A percentile compares a stretch with the other conserved stretches of the same genome.
phyloP scores from a whole-genome alignment of 2,113 vertebrate species.

The Lepisosteus oculatus region DNA sequence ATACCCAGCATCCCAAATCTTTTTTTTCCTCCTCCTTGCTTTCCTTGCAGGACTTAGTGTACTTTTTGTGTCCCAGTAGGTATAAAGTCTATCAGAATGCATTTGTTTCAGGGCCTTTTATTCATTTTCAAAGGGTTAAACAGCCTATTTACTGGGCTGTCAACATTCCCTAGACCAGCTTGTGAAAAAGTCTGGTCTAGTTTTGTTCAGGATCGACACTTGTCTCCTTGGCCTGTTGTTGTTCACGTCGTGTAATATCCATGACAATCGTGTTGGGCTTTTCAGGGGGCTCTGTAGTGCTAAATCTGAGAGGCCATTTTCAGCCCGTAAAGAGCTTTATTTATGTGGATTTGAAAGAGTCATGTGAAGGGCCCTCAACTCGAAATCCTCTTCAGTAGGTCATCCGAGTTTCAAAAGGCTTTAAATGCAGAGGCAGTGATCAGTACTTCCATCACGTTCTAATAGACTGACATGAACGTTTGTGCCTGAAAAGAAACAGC shows the following conservation, averaged over 20 bases:
- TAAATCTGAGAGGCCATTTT: slow-evolving; percentile 94
- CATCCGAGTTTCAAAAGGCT: slow-evolving; percentile 88
- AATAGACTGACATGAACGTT: slow-evolving; percentile 86
- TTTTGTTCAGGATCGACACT: slow-evolving; percentile 88
- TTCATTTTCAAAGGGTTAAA: slow-evolving; percentile 99
- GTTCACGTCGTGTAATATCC: slow-evolving; percentile 96
- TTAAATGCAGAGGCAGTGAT: slow-evolving; percentile 82
- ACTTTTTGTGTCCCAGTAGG: slow-evolving; percentile 74
- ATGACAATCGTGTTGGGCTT: slow-evolving; percentile 97
- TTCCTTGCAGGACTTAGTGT: slow-evolving; percentile 67
- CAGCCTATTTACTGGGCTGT: slow-evolving; percentile 98
- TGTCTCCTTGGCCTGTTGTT: slow-evolving; percentile 90
- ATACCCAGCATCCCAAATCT: slow-evolving; percentile 45
- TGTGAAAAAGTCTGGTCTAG: slow-evolving; percentile 81
- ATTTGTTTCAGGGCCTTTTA: slow-evolving; percentile 85
- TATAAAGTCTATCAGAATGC: slow-evolving; percentile 91
- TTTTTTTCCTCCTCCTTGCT: slow-evolving; percentile 42
- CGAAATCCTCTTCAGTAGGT: slow-evolving; percentile 90
- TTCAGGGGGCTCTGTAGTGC: slow-evolving; percentile 86
- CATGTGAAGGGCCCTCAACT: slow-evolving; percentile 88
- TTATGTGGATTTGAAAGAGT: slow-evolving; percentile 98
- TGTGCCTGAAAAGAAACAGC: slow-evolving; percentile 66
- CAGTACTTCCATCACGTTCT: slow-evolving; percentile 94
- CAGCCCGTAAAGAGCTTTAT: slow-evolving; percentile 96
- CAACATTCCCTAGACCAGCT: slow-evolving; percentile 82